Conservation (phyloP, 2,113 vertebrate species). For the Rutilus rutilus region DNA sequence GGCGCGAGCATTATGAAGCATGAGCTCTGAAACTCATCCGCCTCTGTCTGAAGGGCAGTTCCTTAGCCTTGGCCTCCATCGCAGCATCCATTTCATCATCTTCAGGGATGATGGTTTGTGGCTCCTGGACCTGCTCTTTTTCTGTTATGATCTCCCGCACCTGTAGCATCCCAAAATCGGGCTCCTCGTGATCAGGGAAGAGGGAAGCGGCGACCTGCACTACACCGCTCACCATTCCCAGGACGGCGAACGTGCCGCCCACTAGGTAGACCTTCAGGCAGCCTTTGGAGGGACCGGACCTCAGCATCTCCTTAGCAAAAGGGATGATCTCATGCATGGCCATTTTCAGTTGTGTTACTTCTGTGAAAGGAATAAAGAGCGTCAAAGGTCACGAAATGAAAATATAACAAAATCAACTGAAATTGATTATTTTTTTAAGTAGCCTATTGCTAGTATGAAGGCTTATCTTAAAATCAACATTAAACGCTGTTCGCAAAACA, state of each 20-base stretch:
- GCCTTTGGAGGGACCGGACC: constrained; percentile 74
- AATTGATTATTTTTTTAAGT: too few species aligned
- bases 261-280: constrained; percentile 88
- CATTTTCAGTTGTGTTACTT: constrained; percentile 70
- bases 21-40: constrained; percentile 63
- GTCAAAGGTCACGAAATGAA: background rate
- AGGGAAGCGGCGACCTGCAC: constrained; percentile 83
- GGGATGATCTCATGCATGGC: constrained; percentile 85
- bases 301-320: constrained; percentile 86
- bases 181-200: constrained; percentile 72
- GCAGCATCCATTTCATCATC: constrained; percentile 46
- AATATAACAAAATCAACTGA: background rate
- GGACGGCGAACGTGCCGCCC: constrained; percentile 84
- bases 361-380: constrained; percentile 23
- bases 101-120: constrained; percentile 24
- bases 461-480: background rate
- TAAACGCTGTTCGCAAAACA: background rate
- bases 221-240: constrained; percentile 81
- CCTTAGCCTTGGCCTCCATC: constrained; percentile 59
- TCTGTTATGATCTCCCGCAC: constrained; percentile 25
- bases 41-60: constrained; percentile 53
- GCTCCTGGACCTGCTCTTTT: constrained; percentile 41
- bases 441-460: background rate
- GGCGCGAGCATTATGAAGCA: constrained; percentile 62
- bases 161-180: constrained; percentile 38